Evolutionary conservation across 2,888 invertebrate species (phyloP).

Genomic region (Aspidapion aeneum): DNA sequence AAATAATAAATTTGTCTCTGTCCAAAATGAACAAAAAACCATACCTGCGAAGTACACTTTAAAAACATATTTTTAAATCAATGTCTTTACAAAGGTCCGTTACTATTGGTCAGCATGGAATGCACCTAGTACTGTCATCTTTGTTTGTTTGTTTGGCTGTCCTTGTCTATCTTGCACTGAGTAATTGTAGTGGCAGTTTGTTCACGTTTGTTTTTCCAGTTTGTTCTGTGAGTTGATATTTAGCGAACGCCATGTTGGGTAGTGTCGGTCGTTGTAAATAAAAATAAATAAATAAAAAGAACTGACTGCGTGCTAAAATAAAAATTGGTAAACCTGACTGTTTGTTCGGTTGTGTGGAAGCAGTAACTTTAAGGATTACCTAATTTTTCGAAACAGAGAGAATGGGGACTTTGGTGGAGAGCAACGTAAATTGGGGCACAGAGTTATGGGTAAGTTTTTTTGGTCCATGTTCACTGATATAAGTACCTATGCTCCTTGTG

Average conservation of each 20-base stretch:
- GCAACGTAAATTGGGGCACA: conserved; percentile 61
- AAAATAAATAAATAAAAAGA: conserved; percentile 25
- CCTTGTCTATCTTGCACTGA: too few species aligned
- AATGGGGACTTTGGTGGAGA: conserved; percentile 33
- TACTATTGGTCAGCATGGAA: too few species aligned
- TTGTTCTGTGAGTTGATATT: conserved; percentile 18
- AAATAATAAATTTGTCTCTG: too few species aligned
- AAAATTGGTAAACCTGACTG: neutral
- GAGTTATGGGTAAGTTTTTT: conserved; percentile 62
- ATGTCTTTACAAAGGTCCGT: too few species aligned
- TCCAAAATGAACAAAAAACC: too few species aligned
- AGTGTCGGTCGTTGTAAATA: conserved; percentile 29
- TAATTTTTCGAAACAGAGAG: conserved; percentile 28
- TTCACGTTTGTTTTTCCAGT: neutral
- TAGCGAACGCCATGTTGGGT: conserved; percentile 40
- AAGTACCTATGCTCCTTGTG: too few species aligned
- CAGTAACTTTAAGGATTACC: neutral
- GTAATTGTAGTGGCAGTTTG: too few species aligned
- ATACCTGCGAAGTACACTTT: too few species aligned
- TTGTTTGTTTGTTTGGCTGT: too few species aligned
- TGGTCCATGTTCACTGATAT: too few species aligned
- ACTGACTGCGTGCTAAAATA: conserved; percentile 33
- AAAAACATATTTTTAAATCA: too few species aligned
- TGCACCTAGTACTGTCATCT: too few species aligned
- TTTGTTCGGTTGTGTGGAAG: neutral